Evolutionary conservation across 64 coral and sea anemone species (phyloP), one percentile per base, ranked within the genome.

Genomic region (Porites australiensis): DNA sequence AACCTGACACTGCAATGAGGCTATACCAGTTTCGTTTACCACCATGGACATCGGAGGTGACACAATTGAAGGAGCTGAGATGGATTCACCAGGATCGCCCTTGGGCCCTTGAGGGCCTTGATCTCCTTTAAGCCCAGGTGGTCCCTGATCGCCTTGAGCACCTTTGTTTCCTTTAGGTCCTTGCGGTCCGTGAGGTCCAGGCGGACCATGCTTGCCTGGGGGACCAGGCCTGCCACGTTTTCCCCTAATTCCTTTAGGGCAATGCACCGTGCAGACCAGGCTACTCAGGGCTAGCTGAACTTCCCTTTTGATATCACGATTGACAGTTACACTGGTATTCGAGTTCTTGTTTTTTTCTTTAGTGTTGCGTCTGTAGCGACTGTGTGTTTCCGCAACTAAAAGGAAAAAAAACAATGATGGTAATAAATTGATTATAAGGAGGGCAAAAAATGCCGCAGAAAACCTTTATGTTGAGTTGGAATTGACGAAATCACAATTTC

Each of bases 231-330:
- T 68, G 64, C 92, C 88, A 49, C 82, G 76, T 52, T 52, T 87
- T 58, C 93, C 93, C 19, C 82, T 83, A 9, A 53, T 82, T 23
- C 93, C 74, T 45, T 64, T 81, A 8, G 85, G 64, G 48, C 93
- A 90, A 20, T 61, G 74, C 0, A 65, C 65, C 4, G 64, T 82
- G 51, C 89, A 82, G 66, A 69, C 65, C 50, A 69, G 77, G 20
- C 44, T 72, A 55, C 55, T 22, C 4, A 91, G 27, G 27, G 27
- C 27, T 37, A 37, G 27, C 27, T 37, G 27, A 37, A 37, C 27
- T 37, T 70, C 27, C 1, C 27, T 37, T 37, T 37, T 37, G 27
- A 37, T 1, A 0, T 37, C 27, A 37, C 27, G 27, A 37, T 37
- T 37, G 27, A 37, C 27, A 37, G 27, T 37, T 37, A 37, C 27